Evolutionary conservation across 2,888 invertebrate species (phyloP), one percentile per base, ranked within the genome.

Genomic region (Drosophila ochracea): DNA sequence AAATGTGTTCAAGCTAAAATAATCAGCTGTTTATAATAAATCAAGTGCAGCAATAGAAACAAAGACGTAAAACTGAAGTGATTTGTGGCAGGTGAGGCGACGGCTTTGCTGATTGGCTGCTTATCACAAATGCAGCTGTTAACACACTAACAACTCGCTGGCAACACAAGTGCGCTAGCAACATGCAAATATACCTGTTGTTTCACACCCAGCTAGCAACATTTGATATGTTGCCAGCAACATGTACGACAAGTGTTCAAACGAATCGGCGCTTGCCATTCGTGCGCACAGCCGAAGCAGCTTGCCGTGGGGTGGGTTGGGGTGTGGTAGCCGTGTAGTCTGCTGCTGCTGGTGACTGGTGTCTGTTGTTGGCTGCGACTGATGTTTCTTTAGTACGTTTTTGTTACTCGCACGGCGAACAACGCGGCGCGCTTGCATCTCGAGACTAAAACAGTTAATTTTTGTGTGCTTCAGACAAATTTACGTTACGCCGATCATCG

Each of bases 401-500:
- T 79, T 80, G 82, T 80, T 80, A 79, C 77, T 78, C 82, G 88
- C 75, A 76, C 76, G 78, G 73, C 67, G 67, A 79, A 74, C 78
- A 86, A 84, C 81, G 79, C 83, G 79, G 67, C 78, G 82, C 82
- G 88, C 86, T 80, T 75, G 77, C 66, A 69, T 76, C 72, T 77
- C 55, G 33, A 67, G 55, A 25, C 47, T 47, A 47, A 25, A 52
- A 60, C 58, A 39, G 53, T 61, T 64, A 11, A 64, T 64, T 25
- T 47, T 25, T 47, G 25, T 25, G 25, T 76, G 73, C 47, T 73
- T 74, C 10, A 62, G 67, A 73, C 10, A 69, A 76, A 60, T 69
- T 70, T 47, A 61, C 58, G 30, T 21, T 61, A 64, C 41, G 50
- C 53, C 63, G 78, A 73, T 76, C 79, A 73, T 76, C 73, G 79